Percentiles rank a stretch among this genome's conserved stretches.
Evolutionary conservation across 35 echinoderm and acorn worm species (phyloP).

Genomic region (Chiridota heheva): DNA sequence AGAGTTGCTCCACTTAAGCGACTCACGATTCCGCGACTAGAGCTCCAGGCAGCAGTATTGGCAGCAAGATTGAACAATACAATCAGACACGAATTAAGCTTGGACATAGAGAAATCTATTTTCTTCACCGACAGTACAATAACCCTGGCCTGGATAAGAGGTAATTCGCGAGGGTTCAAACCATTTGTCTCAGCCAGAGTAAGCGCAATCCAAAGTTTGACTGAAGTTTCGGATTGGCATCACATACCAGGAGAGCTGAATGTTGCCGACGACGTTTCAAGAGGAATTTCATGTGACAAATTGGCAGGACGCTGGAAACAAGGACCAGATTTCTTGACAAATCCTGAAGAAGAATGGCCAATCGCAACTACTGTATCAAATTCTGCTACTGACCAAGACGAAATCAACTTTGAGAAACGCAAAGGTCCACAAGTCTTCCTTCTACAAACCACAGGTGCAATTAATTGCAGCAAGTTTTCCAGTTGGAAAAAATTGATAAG

Average conservation of each 20-base stretch:
- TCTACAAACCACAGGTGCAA: neutral
- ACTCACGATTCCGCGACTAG: constrained; percentile 33
- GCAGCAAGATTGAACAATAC: neutral
- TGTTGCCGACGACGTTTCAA: constrained; percentile 61
- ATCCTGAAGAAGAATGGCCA: constrained; percentile 57
- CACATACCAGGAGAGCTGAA: constrained; percentile 63
- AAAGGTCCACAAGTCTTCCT: too few species aligned
- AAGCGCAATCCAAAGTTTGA: constrained; percentile 44
- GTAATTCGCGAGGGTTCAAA: constrained; percentile 48
- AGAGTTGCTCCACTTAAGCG: constrained; percentile 41
- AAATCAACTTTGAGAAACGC: too few species aligned
- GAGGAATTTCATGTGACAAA: constrained; percentile 27
- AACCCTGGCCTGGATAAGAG: constrained; percentile 50
- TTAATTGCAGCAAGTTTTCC: constrained; percentile 51
- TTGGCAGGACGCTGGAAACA: constrained; percentile 38
- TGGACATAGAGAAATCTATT: constrained; percentile 10
- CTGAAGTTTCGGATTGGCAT: constrained; percentile 57
- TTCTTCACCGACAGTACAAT: constrained; percentile 63
- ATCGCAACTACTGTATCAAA: too few species aligned
- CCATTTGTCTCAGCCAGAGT: constrained; percentile 72
- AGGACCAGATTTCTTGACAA: constrained; percentile 55
- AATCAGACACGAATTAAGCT: constrained; percentile 23
- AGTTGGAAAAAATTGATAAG: constrained; percentile 56
- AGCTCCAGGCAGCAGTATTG: constrained; percentile 33
- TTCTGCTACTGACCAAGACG: too few species aligned